Base-by-base conservation (phyloP, 2,888 invertebrate species). In the Sialis fuliginosa region DNA sequence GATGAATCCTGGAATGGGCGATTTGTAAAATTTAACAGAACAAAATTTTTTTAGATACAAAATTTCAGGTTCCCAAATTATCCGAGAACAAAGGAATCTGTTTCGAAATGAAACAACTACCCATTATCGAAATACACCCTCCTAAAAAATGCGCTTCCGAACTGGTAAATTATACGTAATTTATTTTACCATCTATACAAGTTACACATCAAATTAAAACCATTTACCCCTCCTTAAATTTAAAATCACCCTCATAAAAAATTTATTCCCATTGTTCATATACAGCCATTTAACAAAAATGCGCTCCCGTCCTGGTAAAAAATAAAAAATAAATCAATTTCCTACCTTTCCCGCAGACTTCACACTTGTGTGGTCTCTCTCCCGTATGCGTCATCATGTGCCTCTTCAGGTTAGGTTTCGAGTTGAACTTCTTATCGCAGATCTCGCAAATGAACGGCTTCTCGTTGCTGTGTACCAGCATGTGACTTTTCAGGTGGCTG, bases 361-460 rank as follows among this genome's bases (percentile, higher is more conserved):
- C 22, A 30, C 47, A 47, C 5, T 35, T 10, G 35, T 47, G 40
- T 6, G 47, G 47, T 1, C 47, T 22, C 35, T 47, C 47, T 6
- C 47, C 47, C 6, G 47, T 47, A 8, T 47, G 47, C 9, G 42
- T 47, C 47, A 47, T 47, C 9, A 42, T 32, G 10, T 47, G 47
- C 5, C 47, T 34, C 37, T 42, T 42, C 31, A 47, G 37, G 31
- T 47, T 47, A 9, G 47, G 47, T 30, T 47, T 47, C 8, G 42
- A 35, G 13, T 42, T 47, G 31, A 47, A 47, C 2, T 31, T n/a
- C n/a, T 32, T 33, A 4, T 33, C 35, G 10, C 47, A 47, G 6
- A 47, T 33, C 5, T 42, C 22, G 37, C 47, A 47, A 5, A 35
- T n/a, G 31, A 42, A 47, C 12, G 47, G 47, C 37, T 41, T 42